Evolutionary conservation across 2,797 vertebrate species (phyloP).

Genomic region (Onychomys torridus): DNA sequence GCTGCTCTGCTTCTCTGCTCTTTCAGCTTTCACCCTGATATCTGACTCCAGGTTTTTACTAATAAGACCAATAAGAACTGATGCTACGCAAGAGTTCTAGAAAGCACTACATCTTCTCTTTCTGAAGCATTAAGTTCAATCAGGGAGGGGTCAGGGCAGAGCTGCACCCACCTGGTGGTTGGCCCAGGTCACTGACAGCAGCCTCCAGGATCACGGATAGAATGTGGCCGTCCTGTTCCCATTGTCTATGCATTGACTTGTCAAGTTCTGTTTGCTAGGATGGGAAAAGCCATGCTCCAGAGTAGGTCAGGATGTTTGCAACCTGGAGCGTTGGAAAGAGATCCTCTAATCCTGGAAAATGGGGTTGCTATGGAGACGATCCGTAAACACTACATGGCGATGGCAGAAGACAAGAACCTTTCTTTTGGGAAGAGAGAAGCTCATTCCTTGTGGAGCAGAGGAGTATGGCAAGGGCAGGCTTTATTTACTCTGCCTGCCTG

Average conservation of each 20-base stretch:
- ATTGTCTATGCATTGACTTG: neutral
- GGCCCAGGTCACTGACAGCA: neutral
- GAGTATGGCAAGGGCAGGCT: neutral
- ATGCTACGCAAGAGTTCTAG: neutral
- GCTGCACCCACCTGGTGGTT: rapidly evolving
- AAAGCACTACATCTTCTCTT: neutral
- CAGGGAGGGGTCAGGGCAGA: neutral
- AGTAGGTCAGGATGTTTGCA: neutral
- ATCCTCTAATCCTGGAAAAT: neutral
- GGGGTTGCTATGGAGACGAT: slow-evolving; percentile 75
- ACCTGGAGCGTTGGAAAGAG: neutral
- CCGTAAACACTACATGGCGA: neutral
- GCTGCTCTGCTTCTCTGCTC: no score
- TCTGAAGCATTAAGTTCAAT: neutral
- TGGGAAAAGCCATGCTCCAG: neutral
- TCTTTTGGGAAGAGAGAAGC: neutral
- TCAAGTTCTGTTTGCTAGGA: neutral
- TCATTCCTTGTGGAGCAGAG: neutral
- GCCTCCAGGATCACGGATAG: neutral
- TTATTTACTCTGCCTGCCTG: neutral
- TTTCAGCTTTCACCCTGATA: no score
- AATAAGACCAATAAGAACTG: no score
- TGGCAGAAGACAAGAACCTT: neutral
- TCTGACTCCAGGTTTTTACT: no score
- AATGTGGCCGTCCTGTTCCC: neutral